Conservation (phyloP, 2,797 vertebrate genomes). For the Gymnocypris eckloni region DNA sequence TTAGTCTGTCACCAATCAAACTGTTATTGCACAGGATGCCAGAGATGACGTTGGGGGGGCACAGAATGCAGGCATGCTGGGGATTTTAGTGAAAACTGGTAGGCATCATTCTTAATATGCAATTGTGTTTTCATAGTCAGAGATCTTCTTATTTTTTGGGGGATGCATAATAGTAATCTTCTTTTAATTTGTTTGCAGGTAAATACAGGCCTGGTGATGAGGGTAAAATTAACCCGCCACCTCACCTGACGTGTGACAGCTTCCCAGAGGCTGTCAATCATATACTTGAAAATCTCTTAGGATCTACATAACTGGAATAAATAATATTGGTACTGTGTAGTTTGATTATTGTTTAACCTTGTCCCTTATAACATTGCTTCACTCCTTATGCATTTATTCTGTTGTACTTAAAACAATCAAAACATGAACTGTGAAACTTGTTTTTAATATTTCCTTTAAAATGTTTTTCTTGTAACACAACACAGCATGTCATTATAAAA, state of each 20-base stretch:
- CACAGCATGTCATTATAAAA: no score
- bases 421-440: not conserved
- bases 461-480: not conserved
- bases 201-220: slow-evolving; percentile 95
- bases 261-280: slow-evolving; percentile 92
- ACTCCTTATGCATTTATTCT: not conserved
- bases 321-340: not conserved
- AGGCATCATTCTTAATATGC: slow-evolving; percentile 49
- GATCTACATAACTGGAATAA: slow-evolving; percentile 28
- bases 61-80: slow-evolving; percentile 89
- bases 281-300: slow-evolving; percentile 85
- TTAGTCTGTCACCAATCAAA: not conserved
- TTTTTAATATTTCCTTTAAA: not conserved
- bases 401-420: not conserved
- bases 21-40: slow-evolving; percentile 80
- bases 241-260: slow-evolving; percentile 86
- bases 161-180: not conserved
- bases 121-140: not conserved
- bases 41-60: slow-evolving; percentile 94
- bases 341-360: not conserved
- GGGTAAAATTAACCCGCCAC: slow-evolving; percentile 84
- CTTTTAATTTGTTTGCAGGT: slow-evolving; percentile 73
- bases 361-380: not conserved
- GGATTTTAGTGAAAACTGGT: slow-evolving; percentile 94
- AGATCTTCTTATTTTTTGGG: not conserved